These are phyloP conservation scores for Eustalomyia histrio DNA, from an alignment of 2,888 invertebrate species.

Conservation along the genomic window DNA sequence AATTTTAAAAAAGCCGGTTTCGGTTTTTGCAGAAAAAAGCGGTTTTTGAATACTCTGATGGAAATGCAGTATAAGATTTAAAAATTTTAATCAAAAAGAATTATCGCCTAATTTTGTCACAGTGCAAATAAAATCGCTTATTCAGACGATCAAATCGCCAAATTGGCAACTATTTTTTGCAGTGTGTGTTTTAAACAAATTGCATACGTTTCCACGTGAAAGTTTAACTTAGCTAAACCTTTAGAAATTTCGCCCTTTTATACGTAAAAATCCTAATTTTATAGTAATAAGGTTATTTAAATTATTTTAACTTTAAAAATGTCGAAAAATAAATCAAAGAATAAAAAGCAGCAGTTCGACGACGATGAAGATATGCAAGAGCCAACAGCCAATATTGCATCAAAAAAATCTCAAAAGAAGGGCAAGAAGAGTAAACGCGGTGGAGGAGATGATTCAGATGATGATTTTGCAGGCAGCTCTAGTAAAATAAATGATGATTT, in stretches of 20 bases:
- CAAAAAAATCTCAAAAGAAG: conserved; percentile 70
- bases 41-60: too few species aligned
- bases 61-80: too few species aligned
- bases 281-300: conserved; percentile 44
- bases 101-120: too few species aligned
- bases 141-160: too few species aligned
- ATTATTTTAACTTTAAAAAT: conserved; percentile 51
- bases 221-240: conserved; percentile 29
- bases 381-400: conserved; percentile 40
- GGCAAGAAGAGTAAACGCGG: conserved; percentile 79
- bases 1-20: too few species aligned
- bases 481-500: conserved; percentile 76
- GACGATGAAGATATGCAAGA: conserved; percentile 70
- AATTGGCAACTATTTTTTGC: too few species aligned
- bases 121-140: too few species aligned
- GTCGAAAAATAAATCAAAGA: conserved; percentile 73
- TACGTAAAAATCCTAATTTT: conserved; percentile 8
- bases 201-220: conserved; percentile 67
- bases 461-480: conserved; percentile 75
- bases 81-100: too few species aligned
- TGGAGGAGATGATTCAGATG: conserved; percentile 80
- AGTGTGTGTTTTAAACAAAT: conserved; percentile 30
- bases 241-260: conserved; percentile 25
- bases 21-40: too few species aligned
- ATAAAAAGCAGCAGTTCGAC: conserved; percentile 74